These are phyloP conservation scores for Perdita meconis DNA, from an alignment of 2,888 invertebrate species.

Conservation along the genomic window DNA sequence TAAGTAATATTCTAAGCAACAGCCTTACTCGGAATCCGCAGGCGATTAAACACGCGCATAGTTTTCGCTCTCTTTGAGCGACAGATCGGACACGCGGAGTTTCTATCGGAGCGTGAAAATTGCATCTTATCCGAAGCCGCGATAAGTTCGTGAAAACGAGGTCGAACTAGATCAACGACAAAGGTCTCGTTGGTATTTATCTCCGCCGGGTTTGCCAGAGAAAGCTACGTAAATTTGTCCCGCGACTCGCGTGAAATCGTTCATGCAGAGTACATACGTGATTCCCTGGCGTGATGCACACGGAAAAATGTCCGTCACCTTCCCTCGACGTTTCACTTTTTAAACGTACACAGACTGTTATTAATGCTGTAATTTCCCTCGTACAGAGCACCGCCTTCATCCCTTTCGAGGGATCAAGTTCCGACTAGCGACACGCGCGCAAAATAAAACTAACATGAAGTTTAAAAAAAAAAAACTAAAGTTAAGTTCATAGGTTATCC, in stretches of 20 bases:
- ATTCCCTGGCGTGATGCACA: conserved; percentile 18
- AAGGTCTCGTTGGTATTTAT: conserved; percentile 48
- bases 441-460: too few species aligned
- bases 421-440: too few species aligned
- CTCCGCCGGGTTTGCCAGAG: conserved; percentile 41
- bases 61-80: conserved; percentile 48
- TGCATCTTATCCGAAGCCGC: conserved; percentile 41
- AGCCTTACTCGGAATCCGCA: too few species aligned
- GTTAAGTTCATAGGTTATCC: too few species aligned
- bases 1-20: too few species aligned
- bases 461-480: too few species aligned
- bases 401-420: too few species aligned
- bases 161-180: conserved; percentile 59
- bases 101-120: conserved; percentile 66
- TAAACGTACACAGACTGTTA: not conserved
- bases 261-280: conserved; percentile 20
- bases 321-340: conserved; percentile 32
- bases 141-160: conserved; percentile 59
- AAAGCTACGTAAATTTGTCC: conserved; percentile 52
- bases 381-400: too few species aligned
- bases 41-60: not conserved
- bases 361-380: too few species aligned
- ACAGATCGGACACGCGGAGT: conserved; percentile 37
- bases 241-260: conserved; percentile 56
- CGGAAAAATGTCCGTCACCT: conserved; percentile 29